Percentiles rank a stretch among this genome's conserved stretches.
These are phyloP conservation scores for Synodontis membranacea DNA, from an alignment of 2,113 vertebrate genomes.

Conservation along the genomic window DNA sequence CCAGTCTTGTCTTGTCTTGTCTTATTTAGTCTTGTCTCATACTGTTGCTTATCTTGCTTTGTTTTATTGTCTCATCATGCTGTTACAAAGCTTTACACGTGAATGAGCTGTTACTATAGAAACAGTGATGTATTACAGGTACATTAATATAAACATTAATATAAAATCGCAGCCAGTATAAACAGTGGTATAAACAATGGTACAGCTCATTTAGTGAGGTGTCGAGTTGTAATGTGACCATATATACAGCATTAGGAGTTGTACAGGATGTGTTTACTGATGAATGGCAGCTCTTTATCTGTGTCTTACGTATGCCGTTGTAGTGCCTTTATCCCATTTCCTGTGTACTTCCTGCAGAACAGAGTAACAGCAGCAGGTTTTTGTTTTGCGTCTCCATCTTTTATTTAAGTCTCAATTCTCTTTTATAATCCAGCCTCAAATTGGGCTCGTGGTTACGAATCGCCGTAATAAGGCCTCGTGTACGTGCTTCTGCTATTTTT, in stretches of 20 bases:
- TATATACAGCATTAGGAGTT: background rate
- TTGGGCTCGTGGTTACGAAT: constrained; percentile 13
- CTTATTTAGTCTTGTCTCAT: background rate
- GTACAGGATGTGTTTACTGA: background rate
- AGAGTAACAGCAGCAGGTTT: background rate
- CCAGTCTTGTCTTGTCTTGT: background rate
- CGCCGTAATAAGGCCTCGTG: constrained; percentile 24
- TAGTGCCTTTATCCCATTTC: constrained; percentile 1
- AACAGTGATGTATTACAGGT: background rate
- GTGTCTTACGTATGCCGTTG: background rate
- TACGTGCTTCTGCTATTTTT: constrained; percentile 70
- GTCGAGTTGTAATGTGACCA: background rate
- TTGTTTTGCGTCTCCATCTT: background rate
- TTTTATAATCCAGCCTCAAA: constrained; percentile 19
- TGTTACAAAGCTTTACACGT: background rate
- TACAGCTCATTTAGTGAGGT: too few species aligned
- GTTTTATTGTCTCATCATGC: background rate
- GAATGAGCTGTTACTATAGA: background rate
- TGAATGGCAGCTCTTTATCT: background rate
- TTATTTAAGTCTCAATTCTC: constrained; percentile 21
- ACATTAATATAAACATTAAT: background rate
- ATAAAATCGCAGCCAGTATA: too few species aligned
- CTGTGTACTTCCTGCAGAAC: background rate
- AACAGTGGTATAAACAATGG: too few species aligned
- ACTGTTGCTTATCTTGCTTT: background rate